Percentiles rank a stretch among this genome's conserved stretches.
phyloP scores from a whole-genome alignment of 2,113 vertebrate species.

The Crotalus tigris region DNA sequence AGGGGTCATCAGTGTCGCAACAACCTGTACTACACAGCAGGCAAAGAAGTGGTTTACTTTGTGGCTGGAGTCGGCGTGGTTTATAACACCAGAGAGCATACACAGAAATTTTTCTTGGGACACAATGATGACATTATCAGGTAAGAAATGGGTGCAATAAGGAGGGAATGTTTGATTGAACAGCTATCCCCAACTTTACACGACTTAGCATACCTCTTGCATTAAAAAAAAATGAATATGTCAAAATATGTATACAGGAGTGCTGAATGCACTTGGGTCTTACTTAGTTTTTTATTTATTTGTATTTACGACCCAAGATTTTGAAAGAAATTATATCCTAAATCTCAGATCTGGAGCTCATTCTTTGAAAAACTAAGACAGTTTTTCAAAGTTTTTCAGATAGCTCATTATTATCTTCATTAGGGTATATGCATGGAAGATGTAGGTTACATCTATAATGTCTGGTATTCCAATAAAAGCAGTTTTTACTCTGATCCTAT shows the following conservation, averaged over 20 bases:
- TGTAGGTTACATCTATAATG: background rate
- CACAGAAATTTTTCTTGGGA: constrained; percentile 97
- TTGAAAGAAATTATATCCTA: constrained; percentile 3
- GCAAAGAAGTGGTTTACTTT: constrained; percentile 96
- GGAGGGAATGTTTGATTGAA: constrained; percentile 40
- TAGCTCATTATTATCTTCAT: constrained; percentile 3
- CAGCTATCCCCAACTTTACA: constrained; percentile 28
- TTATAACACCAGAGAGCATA: constrained; percentile 94
- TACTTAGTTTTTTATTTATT: background rate
- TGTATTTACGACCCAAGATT: constrained; percentile 12
- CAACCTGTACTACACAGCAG: constrained; percentile 96
- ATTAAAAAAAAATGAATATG: background rate
- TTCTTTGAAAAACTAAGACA: background rate
- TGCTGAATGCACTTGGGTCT: background rate
- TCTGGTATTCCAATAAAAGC: background rate
- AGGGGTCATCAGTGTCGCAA: constrained; percentile 97
- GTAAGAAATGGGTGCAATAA: constrained; percentile 68
- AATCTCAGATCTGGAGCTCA: constrained; percentile 13
- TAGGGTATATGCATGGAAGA: constrained; percentile 7
- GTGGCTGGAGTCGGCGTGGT: constrained; percentile 97
- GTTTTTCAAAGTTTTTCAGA: background rate
- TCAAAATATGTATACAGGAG: background rate
- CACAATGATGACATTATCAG: constrained; percentile 99
- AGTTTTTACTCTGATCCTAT: background rate
- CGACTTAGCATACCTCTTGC: constrained; percentile 1